Conservation (phyloP, 2,113 vertebrate species). For the Spilogale gracilis region DNA sequence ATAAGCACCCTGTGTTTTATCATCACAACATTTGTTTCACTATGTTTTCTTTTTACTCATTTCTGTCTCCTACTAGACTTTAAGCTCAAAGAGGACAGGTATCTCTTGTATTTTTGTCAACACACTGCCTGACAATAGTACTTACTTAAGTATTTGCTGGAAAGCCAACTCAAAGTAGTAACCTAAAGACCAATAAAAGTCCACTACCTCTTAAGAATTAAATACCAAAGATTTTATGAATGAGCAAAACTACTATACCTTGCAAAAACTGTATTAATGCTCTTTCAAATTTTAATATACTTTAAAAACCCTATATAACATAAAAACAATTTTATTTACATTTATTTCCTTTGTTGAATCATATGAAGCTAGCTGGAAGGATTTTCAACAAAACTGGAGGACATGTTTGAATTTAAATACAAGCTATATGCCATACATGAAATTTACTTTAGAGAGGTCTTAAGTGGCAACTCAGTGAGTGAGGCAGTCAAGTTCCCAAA, state of each 20-base stretch:
- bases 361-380: not conserved
- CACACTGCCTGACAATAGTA: not conserved
- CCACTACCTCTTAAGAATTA: not conserved
- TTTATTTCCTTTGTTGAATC: conserved; percentile 27
- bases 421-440: not conserved
- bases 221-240: not conserved
- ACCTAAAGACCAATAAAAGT: conserved; percentile 4
- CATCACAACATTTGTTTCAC: not conserved
- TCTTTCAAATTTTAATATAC: not conserved
- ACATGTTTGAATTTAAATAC: not conserved
- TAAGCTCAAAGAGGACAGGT: not conserved
- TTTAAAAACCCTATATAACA: conserved; percentile 26
- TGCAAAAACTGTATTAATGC: not conserved
- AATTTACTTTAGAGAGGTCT: not conserved
- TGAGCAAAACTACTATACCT: not conserved
- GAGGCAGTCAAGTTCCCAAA: not conserved
- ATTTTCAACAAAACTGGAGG: not conserved
- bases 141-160: not conserved
- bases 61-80: not conserved
- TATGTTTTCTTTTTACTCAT: not conserved
- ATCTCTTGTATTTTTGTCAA: not conserved
- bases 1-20: not conserved
- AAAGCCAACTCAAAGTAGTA: not conserved
- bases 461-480: not conserved
- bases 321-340: not conserved